Evolutionary conservation across 2,888 invertebrate species (phyloP).

Genomic region (Ochropacha duplaris): DNA sequence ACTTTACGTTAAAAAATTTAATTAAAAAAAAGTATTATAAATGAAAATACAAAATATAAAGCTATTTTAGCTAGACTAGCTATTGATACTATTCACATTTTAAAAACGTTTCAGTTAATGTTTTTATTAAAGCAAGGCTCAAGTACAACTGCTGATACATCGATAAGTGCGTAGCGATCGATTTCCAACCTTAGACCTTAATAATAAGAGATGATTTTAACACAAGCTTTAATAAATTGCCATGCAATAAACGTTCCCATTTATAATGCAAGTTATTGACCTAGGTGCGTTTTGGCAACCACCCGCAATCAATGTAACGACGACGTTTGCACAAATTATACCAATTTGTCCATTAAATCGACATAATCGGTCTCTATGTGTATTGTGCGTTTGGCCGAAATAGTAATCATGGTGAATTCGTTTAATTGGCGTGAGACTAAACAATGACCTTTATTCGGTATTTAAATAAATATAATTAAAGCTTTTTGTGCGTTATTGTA

Average conservation of each 20-base stretch:
- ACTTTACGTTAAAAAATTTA: too few species aligned
- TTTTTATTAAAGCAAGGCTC: too few species aligned
- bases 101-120: too few species aligned
- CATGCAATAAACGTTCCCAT: background rate
- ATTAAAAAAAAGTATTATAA: too few species aligned
- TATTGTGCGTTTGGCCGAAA: background rate
- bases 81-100: too few species aligned
- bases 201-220: too few species aligned
- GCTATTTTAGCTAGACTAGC: too few species aligned
- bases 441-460: background rate
- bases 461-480: background rate
- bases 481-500: background rate
- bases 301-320: conserved; percentile 26
- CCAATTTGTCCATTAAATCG: conserved; percentile 26
- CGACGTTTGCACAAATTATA: conserved; percentile 31
- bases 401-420: background rate
- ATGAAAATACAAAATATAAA: too few species aligned
- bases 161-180: too few species aligned
- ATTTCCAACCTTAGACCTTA: too few species aligned
- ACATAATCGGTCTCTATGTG: conserved; percentile 8
- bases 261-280: background rate
- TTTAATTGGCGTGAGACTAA: background rate
- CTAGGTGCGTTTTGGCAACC: conserved; percentile 17
- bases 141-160: too few species aligned
- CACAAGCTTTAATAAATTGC: background rate